Base-by-base conservation (phyloP, 2,888 invertebrate species). In the Orthosia cruda region DNA sequence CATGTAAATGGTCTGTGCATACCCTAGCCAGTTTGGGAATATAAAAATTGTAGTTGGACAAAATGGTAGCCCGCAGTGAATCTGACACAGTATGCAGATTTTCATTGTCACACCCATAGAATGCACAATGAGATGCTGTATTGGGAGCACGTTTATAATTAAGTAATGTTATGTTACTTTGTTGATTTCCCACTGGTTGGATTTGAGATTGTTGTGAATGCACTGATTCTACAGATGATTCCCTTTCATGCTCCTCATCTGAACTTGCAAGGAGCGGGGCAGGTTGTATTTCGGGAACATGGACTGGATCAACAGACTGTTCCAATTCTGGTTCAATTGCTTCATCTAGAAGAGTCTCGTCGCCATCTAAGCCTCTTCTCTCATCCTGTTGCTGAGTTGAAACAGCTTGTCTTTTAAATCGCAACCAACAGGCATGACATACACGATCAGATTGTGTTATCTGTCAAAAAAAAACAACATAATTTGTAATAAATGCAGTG, bases 381-480 rank as follows among this genome's bases (percentile, higher is more conserved):
- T 71, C 64, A 57, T 71, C 71, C 57, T 71, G 71, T 71, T 64
- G 57, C 40, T 64, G 55, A 49, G 7, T 64, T 26, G 32, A 49
- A 18, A 61, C 59, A 47, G 59, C 72, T 61, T 66, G 66, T 66
- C 66, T 66, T 72, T 52, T 66, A 52, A 66, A 66, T 58, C 71
- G 58, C 65, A 72, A 72, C 59, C 71, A 65, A 65, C 65, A 71
- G 23, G 59, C 71, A 72, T 65, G 71, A 16, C 72, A 66, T 9
- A 61, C 66, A 59, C 54, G 40, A 66, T 72, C 61, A 59, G 66
- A 66, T 52, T n/a, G 59, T 66, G 64, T 45, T 72, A 72, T 58
- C 72, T 72, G 55, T 70, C 32, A 70, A 70, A 55, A 70, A 83
- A 66, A 63, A 52, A 57, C 49, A 71, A 65, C 16, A 59, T 71